A percentile compares a stretch with the other conserved stretches of the same genome.
phyloP scores from a whole-genome alignment of 2,797 vertebrate genomes.

The Delichon dasypus region DNA sequence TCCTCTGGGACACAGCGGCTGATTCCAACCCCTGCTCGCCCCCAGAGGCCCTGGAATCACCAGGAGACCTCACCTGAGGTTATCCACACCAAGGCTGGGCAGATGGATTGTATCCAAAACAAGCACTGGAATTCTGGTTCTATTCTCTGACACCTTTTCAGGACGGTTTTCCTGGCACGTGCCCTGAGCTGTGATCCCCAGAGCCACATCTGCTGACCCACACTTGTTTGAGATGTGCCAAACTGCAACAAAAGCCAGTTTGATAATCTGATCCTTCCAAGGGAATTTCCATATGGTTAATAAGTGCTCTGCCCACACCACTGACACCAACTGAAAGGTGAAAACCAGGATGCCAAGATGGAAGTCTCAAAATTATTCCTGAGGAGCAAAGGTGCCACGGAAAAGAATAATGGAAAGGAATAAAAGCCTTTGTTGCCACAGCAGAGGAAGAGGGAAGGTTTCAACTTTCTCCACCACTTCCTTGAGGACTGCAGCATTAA shows the following conservation, averaged over 20 bases:
- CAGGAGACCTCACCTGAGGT: background rate
- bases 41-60: background rate
- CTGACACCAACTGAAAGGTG: background rate
- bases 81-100: accelerated
- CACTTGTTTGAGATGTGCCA: background rate
- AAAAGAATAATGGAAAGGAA: background rate
- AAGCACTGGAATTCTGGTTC: background rate
- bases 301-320: background rate
- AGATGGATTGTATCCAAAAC: background rate
- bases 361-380: background rate
- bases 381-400: background rate
- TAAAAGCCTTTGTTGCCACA: background rate
- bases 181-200: background rate
- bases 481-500: background rate
- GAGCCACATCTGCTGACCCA: background rate
- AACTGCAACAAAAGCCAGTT: background rate
- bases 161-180: background rate
- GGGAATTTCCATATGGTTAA: background rate
- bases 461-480: background rate
- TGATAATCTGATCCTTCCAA: background rate
- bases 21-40: background rate
- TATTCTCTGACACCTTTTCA: background rate
- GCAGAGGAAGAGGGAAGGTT: background rate
- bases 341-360: background rate
- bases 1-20: background rate